Percentiles rank a stretch among this genome's conserved stretches.
phyloP scores from a whole-genome alignment of 2,113 vertebrate species.

The Macaca fascicularis region DNA sequence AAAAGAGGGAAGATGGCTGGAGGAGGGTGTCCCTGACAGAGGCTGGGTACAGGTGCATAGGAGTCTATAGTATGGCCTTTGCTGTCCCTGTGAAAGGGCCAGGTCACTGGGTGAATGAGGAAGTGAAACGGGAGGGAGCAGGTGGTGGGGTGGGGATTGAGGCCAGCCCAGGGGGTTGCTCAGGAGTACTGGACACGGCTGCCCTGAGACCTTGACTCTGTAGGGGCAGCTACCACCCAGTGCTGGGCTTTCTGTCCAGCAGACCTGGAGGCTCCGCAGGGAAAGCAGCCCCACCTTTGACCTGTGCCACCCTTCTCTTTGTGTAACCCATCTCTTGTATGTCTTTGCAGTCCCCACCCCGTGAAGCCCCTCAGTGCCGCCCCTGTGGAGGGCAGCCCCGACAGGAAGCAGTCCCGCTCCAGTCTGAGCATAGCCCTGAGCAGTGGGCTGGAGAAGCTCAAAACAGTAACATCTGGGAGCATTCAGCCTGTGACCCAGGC shows the following conservation, averaged over 20 bases:
- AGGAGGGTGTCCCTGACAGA: background rate
- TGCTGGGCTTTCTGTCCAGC: background rate
- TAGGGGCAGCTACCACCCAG: too few species aligned
- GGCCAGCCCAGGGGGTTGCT: background rate
- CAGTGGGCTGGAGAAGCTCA: constrained; percentile 91
- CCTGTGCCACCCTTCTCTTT: background rate
- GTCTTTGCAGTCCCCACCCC: constrained; percentile 88
- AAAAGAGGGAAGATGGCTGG: background rate
- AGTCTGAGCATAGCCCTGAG: constrained; percentile 86
- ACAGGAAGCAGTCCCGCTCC: constrained; percentile 85
- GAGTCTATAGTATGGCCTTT: background rate
- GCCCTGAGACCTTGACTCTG: background rate
- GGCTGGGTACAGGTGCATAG: background rate
- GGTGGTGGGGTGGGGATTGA: background rate
- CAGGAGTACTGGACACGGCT: background rate
- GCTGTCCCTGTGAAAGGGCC: background rate
- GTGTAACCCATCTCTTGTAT: background rate
- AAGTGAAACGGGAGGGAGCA: background rate
- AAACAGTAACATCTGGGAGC: constrained; percentile 82
- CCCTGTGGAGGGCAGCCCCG: constrained; percentile 70
- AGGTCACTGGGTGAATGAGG: background rate
- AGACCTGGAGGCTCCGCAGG: background rate
- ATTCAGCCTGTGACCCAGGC: constrained; percentile 83
- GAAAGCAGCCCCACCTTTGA: background rate
- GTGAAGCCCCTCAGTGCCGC: constrained; percentile 92